A percentile compares a stretch with the other conserved stretches of the same genome.
These are phyloP conservation scores for Bombus superbus DNA, from an alignment of 1,140 invertebrate genomes.

Conservation along the genomic window DNA sequence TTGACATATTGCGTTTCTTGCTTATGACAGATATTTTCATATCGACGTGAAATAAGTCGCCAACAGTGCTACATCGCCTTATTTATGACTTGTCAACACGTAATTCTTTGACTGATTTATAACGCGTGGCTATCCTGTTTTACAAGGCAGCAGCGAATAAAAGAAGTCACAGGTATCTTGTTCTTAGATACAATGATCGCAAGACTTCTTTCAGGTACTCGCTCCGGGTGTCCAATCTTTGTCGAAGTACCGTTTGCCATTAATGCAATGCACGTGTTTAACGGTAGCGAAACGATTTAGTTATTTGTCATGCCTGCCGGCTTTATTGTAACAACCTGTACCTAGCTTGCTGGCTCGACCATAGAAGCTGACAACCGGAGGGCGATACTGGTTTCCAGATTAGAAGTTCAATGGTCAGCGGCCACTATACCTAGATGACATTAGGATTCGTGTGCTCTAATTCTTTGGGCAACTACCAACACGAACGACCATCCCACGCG, in stretches of 20 bases:
- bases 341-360: neutral
- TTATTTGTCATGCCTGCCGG: conserved; percentile 55
- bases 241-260: neutral
- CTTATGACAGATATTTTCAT: neutral
- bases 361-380: conserved; percentile 28
- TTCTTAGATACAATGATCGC: neutral
- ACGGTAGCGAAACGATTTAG: conserved; percentile 51
- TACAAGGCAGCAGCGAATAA: neutral
- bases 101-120: conserved; percentile 33
- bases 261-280: conserved; percentile 35
- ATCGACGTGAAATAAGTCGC: neutral
- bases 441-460: conserved; percentile 44
- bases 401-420: conserved; percentile 63
- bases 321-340: conserved; percentile 49
- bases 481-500: conserved; percentile 29
- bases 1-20: neutral
- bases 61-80: neutral
- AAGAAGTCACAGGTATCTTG: neutral
- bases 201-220: neutral
- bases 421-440: conserved; percentile 24
- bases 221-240: conserved; percentile 36
- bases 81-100: conserved; percentile 18
- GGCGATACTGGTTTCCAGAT: conserved; percentile 39
- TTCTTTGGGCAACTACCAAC: conserved; percentile 15
- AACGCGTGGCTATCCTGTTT: neutral